Evolutionary conservation across 2,888 invertebrate species (phyloP).

Genomic region (Scaptomyza flava): DNA sequence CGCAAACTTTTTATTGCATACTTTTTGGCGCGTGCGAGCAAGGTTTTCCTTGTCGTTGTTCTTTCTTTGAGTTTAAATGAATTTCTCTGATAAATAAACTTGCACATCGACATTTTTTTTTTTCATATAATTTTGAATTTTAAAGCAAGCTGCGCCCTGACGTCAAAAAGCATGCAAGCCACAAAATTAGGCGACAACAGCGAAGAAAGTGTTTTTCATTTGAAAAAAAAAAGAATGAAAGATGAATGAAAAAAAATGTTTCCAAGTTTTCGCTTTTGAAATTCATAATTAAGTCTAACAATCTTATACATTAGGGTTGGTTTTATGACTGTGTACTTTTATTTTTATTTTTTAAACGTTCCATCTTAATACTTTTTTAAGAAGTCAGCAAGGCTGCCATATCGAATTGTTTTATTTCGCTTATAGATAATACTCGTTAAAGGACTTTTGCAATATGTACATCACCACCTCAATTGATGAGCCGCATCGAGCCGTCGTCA

Average conservation of each 20-base stretch:
- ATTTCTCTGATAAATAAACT: slow-evolving; percentile 35
- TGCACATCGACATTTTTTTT: slow-evolving; percentile 34
- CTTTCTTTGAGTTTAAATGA: slow-evolving; percentile 15
- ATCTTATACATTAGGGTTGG: slow-evolving; percentile 33
- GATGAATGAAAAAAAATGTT: slow-evolving; percentile 16
- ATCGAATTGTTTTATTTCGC: slow-evolving; percentile 36
- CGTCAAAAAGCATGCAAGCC: slow-evolving; percentile 13
- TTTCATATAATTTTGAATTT: slow-evolving; percentile 25
- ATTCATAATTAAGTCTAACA: slow-evolving; percentile 18
- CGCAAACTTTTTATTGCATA: slow-evolving; percentile 52
- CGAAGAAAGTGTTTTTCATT: slow-evolving; percentile 5
- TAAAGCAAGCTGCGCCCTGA: slow-evolving; percentile 13
- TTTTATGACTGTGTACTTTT: neutral
- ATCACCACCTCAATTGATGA: slow-evolving; percentile 66
- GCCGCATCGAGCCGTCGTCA: slow-evolving; percentile 21
- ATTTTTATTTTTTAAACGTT: slow-evolving; percentile 49
- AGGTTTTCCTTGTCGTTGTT: slow-evolving; percentile 12
- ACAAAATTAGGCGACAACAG: slow-evolving; percentile 9
- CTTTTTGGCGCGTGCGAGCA: slow-evolving; percentile 40
- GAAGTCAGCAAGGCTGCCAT: slow-evolving; percentile 49
- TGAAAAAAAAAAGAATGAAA: slow-evolving; percentile 14
- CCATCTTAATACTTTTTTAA: slow-evolving; percentile 59
- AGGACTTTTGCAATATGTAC: slow-evolving; percentile 71
- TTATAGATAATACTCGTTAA: slow-evolving; percentile 74
- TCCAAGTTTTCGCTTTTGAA: slow-evolving; percentile 17